These are phyloP conservation scores for Alouatta palliata DNA, from an alignment of 2,113 vertebrate species.

Conservation along the genomic window DNA sequence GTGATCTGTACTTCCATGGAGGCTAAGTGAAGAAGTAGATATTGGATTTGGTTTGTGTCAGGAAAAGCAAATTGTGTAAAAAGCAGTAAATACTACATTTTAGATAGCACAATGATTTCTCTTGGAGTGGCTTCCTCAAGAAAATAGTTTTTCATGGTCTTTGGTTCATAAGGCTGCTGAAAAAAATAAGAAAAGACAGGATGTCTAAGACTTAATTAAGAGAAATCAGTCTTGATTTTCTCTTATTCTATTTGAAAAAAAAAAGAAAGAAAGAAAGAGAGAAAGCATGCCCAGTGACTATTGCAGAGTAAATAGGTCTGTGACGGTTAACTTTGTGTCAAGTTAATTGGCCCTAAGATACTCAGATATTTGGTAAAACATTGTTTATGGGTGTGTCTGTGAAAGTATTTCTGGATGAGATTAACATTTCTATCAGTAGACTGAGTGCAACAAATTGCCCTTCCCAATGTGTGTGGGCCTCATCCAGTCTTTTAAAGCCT, in stretches of 20 bases:
- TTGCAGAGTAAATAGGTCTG: not conserved
- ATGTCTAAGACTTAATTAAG: not conserved
- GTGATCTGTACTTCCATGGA: conserved; percentile 14
- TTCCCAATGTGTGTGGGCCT: not conserved
- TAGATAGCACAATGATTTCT: not conserved
- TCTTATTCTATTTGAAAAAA: not conserved
- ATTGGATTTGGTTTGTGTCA: not conserved
- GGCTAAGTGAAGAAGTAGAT: conserved; percentile 32
- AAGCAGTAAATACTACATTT: not conserved
- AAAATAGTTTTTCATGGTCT: not conserved
- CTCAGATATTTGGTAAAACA: not conserved
- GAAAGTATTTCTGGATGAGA: not conserved
- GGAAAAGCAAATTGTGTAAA: conserved; percentile 18
- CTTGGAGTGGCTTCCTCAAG: not conserved
- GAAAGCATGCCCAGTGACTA: not conserved
- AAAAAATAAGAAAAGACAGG: not conserved
- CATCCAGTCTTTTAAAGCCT: not conserved
- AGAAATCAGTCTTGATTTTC: not conserved
- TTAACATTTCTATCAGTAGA: not conserved
- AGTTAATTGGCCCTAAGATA: not conserved
- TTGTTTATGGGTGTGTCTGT: not conserved
- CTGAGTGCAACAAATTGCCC: not conserved
- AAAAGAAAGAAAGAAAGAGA: not conserved
- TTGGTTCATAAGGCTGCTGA: not conserved
- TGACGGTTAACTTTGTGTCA: not conserved